Base-by-base conservation (phyloP, 2,797 vertebrate genomes). In the Sebastes steindachneri region DNA sequence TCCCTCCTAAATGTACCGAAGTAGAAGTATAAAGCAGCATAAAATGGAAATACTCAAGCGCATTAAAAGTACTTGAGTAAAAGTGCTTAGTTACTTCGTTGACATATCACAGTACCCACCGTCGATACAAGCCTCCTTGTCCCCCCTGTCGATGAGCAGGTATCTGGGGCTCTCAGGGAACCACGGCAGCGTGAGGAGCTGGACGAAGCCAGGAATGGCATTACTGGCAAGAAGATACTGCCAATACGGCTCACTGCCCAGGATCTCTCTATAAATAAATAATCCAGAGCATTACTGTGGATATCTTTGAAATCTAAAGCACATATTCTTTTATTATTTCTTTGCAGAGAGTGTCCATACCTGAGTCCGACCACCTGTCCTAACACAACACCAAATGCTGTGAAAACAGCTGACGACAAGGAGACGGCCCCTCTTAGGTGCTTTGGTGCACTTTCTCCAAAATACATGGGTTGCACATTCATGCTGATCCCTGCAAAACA, bases 381-480 rank as follows among this genome's bases (percentile, higher is more conserved):
- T 77, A 97, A 73, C 60, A 98, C 91, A 1, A 98, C 90, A 9
- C 97, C 98, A 45, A 98, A 96, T 8, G 97, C 94, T 19, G 97
- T 96, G 81, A 98, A 99, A 0, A 97, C 94, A n/a, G 97, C 97
- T 1, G 96, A 97, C 2, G 96, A 97, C 90, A 97, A 77, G 15
- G 97, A 94, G 77, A 97, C 90, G 0, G 96, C 95, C 29, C 98
- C 97, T 73, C 97, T 92, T 45, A 97, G 89, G 82, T 97, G 96
- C 92, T 95, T 97, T 5, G 97, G 97, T 7, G 97, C 97, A 14
- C 97, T 97, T 91, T 98, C 97, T 41, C 97, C 97, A 90, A 99
- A 96, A 80, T 98, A 98, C 97, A 98, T 98, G 73, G 97, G 97
- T 88, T 99, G 98, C 28, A 98, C 89, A n/a, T 95, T 98, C 97